phyloP scores from a whole-genome alignment of 2,888 invertebrate genomes.

The Neoitamus cyanurus region DNA sequence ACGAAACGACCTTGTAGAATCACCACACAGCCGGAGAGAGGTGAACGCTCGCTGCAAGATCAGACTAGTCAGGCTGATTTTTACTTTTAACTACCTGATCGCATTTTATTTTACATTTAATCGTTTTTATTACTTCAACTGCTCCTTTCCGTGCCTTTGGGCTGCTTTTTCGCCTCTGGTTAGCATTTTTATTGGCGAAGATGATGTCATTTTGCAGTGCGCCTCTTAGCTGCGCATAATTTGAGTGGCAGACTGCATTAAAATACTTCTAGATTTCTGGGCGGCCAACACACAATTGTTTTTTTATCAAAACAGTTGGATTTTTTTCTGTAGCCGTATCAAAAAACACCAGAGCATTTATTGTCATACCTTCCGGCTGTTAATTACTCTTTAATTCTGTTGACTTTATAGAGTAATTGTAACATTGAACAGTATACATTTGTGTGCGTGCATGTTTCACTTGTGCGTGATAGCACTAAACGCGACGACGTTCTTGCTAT shows the following conservation, averaged over 20 bases:
- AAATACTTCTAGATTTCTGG: background rate
- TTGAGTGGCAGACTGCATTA: background rate
- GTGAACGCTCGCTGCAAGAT: conserved; percentile 48
- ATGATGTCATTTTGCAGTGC: conserved; percentile 40
- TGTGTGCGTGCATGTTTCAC: too few relatives aligned
- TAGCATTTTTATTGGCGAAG: conserved; percentile 33
- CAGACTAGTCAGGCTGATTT: conserved; percentile 26
- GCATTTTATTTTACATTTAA: conserved; percentile 38
- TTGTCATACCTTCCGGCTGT: background rate
- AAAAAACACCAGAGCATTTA: background rate
- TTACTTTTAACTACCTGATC: conserved; percentile 31
- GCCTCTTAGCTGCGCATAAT: conserved; percentile 8
- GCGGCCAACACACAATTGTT: background rate
- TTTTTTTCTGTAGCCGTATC: background rate
- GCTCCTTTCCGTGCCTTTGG: background rate
- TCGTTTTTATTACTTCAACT: conserved; percentile 2
- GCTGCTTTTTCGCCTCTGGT: conserved; percentile 17
- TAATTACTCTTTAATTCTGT: background rate
- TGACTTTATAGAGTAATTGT: background rate
- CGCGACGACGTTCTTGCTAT: background rate
- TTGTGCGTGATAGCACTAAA: too few relatives aligned
- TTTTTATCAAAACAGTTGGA: background rate
- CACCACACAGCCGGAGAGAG: conserved; percentile 48
- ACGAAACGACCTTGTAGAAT: conserved; percentile 50
- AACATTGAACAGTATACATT: too few relatives aligned